Evolutionary conservation across 2,888 invertebrate species (phyloP), one percentile per base, ranked within the genome.

Genomic region (Acholoe squamosa): DNA sequence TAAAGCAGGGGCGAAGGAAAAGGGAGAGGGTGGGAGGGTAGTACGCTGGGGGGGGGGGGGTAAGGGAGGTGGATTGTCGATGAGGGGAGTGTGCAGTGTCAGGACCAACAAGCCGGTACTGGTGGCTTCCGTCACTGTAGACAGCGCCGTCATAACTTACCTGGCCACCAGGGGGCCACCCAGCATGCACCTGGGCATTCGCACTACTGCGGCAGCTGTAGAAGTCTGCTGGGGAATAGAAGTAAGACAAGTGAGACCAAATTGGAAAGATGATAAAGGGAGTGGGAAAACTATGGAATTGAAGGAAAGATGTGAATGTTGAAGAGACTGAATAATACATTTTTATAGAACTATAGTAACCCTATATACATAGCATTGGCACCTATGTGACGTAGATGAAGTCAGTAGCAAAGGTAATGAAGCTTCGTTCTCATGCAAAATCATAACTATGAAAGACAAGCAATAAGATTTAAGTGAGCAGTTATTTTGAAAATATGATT

Each of bases 131-230:
- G 3, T 71, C 71, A 71, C 28, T 25, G 28, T 14, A 28, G 71
- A 71, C 71, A 71, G 28, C 71, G 28, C 71, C 28, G 31, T 28
- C 71, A 71, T 71, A 71, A 71, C 71, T 71, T 71, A 71, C 71
- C 71, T 71, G 71, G 28, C 71, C 71, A 25, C 71, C 25, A 28
- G 71, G 28, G 71, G 71, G 71, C 28, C 12, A 25, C 7, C 14
- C 14, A 71, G 71, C 71, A 71, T 25, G 28, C 71, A 71, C 71
- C 61, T 61, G 61, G 61, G 61, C 61, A 61, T 61, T 3, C n/a
- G 61, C 61, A n/a, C 61, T n/a, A 3, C 22, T 61, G 19, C 61
- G 1, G 19, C 22, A n/a, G n/a, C 61, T n/a, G 3, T 7, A 61
- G 3, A 19, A n/a, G 22, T 19, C 61, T 61, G 61, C 61, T 61